Conservation (phyloP, 2,113 vertebrate species). For the Potamarius usumacintae region DNA sequence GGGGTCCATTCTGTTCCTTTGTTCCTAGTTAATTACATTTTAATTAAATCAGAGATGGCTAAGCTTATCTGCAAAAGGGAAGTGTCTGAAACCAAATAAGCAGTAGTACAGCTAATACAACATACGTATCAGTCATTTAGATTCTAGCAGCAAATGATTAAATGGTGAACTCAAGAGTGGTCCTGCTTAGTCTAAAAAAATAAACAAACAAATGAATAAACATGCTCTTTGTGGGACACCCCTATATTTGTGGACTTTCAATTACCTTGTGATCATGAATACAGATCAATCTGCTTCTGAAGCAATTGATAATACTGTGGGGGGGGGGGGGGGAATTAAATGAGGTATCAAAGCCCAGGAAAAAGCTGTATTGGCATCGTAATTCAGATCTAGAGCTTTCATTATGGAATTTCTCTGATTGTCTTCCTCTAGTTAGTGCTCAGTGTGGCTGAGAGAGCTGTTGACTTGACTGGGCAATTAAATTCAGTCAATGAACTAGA, state of each 20-base stretch:
- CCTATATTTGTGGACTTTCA: neutral
- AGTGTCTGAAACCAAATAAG: neutral
- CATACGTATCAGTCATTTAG: neutral
- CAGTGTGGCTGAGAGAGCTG: conserved; percentile 28
- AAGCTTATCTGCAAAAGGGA: neutral
- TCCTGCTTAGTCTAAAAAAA: neutral
- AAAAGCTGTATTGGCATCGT: neutral
- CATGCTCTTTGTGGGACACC: neutral
- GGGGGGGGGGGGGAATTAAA: neutral
- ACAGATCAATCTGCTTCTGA: neutral
- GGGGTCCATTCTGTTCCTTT: neutral
- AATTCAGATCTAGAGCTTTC: neutral
- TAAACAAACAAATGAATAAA: neutral
- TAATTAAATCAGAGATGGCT: neutral
- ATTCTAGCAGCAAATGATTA: too few species aligned
- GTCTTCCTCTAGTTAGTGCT: conserved; percentile 21
- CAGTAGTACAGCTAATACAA: neutral
- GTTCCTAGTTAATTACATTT: neutral
- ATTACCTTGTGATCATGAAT: neutral
- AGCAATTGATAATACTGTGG: neutral
- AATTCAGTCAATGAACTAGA: conserved; percentile 36
- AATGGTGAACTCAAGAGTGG: neutral
- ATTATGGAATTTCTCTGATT: conserved; percentile 21
- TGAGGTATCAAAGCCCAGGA: neutral
- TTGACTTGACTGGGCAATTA: conserved; percentile 54